Percentiles rank a stretch among this genome's conserved stretches.
phyloP scores from a whole-genome alignment of 2,113 vertebrate species.

The Gasterosteus nipponicus region DNA sequence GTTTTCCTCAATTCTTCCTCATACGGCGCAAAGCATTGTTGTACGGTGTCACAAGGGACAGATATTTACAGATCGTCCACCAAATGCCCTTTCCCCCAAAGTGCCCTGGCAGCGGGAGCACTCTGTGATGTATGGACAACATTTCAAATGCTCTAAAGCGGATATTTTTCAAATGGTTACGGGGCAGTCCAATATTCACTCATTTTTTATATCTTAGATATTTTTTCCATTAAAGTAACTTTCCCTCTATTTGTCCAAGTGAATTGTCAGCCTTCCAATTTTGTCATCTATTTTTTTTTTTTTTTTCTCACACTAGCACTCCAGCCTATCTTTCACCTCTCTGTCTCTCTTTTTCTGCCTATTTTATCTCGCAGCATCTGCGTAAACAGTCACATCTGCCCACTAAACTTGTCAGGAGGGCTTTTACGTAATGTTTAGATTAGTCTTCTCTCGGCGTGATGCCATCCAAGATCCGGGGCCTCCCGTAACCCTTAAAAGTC shows the following conservation, averaged over 20 bases:
- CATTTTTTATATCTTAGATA: background rate
- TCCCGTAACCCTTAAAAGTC: constrained; percentile 63
- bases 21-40: constrained; percentile 67
- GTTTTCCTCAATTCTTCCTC: constrained; percentile 76
- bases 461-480: constrained; percentile 57
- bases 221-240: background rate
- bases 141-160: constrained; percentile 6
- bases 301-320: background rate
- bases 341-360: constrained; percentile 24
- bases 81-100: constrained; percentile 62
- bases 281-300: background rate
- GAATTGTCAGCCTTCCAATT: background rate
- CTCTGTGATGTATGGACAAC: constrained; percentile 7
- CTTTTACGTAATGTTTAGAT: constrained; percentile 74
- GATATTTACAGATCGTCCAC: constrained; percentile 62
- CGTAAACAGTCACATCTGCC: constrained; percentile 72
- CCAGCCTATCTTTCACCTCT: constrained; percentile 24
- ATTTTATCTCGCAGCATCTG: constrained; percentile 59
- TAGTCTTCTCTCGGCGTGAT: constrained; percentile 58
- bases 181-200: background rate
- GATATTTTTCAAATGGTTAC: background rate
- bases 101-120: constrained; percentile 19
- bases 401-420: constrained; percentile 66
- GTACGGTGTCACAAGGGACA: constrained; percentile 61
- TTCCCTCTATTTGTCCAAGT: background rate